A percentile compares a stretch with the other conserved stretches of the same genome.
Evolutionary conservation across 1,140 invertebrate genomes (phyloP).

Genomic region (Saccostrea glomerata): DNA sequence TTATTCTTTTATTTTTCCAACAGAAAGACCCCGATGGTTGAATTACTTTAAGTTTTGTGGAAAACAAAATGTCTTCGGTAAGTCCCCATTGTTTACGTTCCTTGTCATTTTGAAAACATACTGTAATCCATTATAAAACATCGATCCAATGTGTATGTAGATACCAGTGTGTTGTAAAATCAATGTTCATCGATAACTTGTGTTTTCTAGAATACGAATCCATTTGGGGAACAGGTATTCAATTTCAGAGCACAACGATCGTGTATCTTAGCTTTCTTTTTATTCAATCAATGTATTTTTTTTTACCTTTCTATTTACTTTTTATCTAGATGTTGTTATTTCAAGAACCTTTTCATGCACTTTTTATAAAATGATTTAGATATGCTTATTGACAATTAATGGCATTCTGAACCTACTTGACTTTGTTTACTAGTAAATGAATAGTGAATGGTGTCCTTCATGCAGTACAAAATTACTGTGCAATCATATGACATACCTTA

Average conservation of each 20-base stretch:
- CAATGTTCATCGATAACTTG: neutral
- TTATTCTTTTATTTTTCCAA: neutral
- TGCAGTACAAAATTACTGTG: too few species aligned
- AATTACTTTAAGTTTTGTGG: neutral
- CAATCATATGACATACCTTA: too few species aligned
- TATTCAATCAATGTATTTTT: neutral
- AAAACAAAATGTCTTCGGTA: neutral
- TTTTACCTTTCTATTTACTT: neutral
- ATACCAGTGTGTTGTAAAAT: neutral
- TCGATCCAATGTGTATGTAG: neutral
- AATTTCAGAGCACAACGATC: neutral
- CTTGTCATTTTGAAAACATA: neutral
- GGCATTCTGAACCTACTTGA: too few species aligned
- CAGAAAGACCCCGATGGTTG: neutral
- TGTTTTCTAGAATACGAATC: conserved; percentile 28
- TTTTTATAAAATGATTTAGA: neutral
- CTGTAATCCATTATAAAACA: neutral
- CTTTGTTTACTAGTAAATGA: too few species aligned
- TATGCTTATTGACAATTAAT: too few species aligned
- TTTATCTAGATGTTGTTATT: neutral
- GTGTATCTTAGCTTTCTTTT: conserved; percentile 1
- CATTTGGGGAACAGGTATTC: conserved; percentile 18
- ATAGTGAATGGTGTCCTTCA: too few species aligned
- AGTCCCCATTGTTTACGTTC: neutral
- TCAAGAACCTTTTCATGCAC: neutral